phyloP scores from a whole-genome alignment of 2,888 invertebrate species.

The Netelia inedita region DNA sequence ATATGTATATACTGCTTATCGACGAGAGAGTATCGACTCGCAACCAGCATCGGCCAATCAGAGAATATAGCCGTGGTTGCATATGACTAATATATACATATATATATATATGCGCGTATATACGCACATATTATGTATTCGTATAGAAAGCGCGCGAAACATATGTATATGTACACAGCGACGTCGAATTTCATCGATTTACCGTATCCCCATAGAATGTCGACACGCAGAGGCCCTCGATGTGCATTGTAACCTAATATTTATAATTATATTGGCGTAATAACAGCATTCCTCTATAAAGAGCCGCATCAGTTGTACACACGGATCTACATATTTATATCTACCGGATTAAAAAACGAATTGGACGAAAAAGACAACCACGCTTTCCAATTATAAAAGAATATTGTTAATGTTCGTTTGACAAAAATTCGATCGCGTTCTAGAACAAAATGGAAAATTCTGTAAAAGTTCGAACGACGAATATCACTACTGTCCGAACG shows the following conservation, averaged over 20 bases:
- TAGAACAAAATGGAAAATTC: no score
- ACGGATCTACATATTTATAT: no score
- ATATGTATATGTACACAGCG: constrained; percentile 1
- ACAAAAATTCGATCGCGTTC: no score
- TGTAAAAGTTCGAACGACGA: no score
- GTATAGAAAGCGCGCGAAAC: constrained; percentile 1
- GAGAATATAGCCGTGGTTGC: constrained; percentile 34
- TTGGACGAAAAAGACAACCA: no score
- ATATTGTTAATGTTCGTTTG: no score
- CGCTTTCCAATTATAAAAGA: no score
- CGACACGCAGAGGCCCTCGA: constrained; percentile 28
- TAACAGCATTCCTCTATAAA: constrained; percentile 41
- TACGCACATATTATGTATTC: no score
- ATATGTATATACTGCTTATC: background rate
- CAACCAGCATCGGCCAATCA: constrained; percentile 39
- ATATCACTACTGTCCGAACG: no score
- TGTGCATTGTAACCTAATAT: constrained; percentile 75
- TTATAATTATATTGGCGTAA: constrained; percentile 78
- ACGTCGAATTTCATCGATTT: constrained; percentile 30
- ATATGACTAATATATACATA: background rate
- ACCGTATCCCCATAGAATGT: background rate
- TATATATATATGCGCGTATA: background rate
- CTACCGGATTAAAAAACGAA: no score
- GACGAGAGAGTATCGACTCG: constrained; percentile 50
- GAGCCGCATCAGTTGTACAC: constrained; percentile 68